Evolutionary conservation across 2,113 vertebrate species (phyloP), one percentile per base, ranked within the genome.

Genomic region (Leptobrachium ailaonicum): DNA sequence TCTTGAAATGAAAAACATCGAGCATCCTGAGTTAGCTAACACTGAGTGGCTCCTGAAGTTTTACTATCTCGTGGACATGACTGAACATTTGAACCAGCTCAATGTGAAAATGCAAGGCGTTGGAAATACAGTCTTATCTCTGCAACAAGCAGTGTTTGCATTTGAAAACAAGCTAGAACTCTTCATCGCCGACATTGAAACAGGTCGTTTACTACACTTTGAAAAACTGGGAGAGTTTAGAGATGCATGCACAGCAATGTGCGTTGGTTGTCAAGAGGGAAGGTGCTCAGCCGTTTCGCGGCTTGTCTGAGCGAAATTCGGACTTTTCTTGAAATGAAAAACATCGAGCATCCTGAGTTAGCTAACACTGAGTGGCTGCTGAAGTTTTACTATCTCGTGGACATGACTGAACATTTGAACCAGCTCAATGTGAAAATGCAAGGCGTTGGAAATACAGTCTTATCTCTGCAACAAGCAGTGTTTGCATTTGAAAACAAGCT

Each of bases 401-500:
- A 85, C 20, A 85, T 87, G 41, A 85, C 83, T 82, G 76, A 78
- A 68, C 83, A 86, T 89, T 76, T 86, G 69, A 88, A 85, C 79
- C 82, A 87, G 66, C 84, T 88, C 71, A 85, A 84, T 13, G 50
- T 86, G 73, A 86, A 86, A 86, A 87, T 86, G 85, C 84, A 87
- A 86, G 83, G 84, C 68, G 10, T 83, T 86, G 84, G 82, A 85
- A 86, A 87, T 81, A 85, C 79, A 83, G 64, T 86, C 6, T 82
- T 84, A 82, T 86, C 83, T 77, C 87, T 87, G 68, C 85, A 87
- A 84, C 87, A 85, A 44, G 79, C 82, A 5, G 75, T 83, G 81
- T 86, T 85, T 87, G 84, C 82, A 20, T 88, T 87, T 87, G 83
- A 88, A 87, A 86, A 82, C 68, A 87, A 82, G 84, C 83, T 88